Evolutionary conservation across 92 coral and sea anemone species (phyloP).

Genomic region (Blastomussa wellsi): DNA sequence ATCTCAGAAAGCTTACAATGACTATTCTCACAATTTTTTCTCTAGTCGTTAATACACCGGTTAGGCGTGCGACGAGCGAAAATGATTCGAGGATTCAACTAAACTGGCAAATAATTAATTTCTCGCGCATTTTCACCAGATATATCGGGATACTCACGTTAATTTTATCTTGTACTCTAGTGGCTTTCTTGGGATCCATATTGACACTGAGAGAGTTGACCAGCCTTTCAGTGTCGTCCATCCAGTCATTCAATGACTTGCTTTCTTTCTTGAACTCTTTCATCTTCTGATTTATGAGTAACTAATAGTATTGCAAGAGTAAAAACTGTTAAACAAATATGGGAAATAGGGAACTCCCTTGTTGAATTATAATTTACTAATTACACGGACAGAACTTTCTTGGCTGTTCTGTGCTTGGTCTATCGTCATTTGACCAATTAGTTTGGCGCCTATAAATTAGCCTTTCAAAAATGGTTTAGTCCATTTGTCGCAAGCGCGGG

Average conservation of each 20-base stretch:
- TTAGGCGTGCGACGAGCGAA: too few species aligned
- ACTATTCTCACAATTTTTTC: too few species aligned
- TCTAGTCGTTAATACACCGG: too few species aligned
- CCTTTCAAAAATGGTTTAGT: too few species aligned
- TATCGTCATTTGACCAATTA: too few species aligned
- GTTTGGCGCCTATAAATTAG: too few species aligned
- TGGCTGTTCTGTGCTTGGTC: too few species aligned
- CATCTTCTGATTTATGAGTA: constrained; percentile 29
- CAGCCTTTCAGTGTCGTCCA: constrained; percentile 82
- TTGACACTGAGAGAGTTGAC: constrained; percentile 63
- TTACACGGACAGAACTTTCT: not conserved
- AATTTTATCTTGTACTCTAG: constrained; percentile 65
- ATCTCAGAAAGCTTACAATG: too few species aligned
- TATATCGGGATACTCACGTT: constrained; percentile 33
- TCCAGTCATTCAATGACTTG: constrained; percentile 72
- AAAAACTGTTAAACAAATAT: not conserved
- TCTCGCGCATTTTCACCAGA: too few species aligned
- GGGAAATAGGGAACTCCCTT: not conserved
- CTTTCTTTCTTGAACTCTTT: constrained; percentile 23
- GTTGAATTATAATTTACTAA: not conserved
- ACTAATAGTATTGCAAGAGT: not conserved
- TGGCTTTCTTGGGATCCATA: constrained; percentile 82
- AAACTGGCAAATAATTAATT: too few species aligned
- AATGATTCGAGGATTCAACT: too few species aligned
- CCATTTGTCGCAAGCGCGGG: too few species aligned